Base-by-base conservation (phyloP, 2,797 vertebrate genomes). In the Xerus rutilus region DNA sequence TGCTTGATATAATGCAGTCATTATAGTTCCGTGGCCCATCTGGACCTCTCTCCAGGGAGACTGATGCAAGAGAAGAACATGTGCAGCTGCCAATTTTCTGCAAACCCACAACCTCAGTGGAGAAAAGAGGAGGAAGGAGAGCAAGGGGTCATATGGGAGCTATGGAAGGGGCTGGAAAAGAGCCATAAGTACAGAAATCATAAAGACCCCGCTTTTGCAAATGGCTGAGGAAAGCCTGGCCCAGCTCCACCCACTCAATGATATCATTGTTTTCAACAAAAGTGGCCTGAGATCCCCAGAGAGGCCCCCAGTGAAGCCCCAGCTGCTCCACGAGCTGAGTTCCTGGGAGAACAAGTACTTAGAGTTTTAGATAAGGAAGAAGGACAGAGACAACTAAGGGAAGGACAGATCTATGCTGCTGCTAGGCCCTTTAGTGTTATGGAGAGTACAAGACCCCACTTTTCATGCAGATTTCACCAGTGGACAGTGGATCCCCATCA, bases 81-180 rank as follows among this genome's bases (percentile, higher is more conserved):
- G 62, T 91, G 83, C 93, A 97, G 92, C 91, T 95, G 96, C 96
- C 96, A 97, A 92, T 98, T 98, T 98, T 98, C 98, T 98, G 95
- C 98, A 99, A 97, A 98, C 97, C 97, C 98, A 97, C 99, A 99
- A 98, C 98, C 96, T 94, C 21, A 59, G 77, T 77, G 96, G 94
- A 86, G 94, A 93, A 89, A 0, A 74, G 39, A 90, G 43, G 43
- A 91, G 78, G 65, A 32, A 83, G 25, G 32, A 17, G 78, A 35
- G 39, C 12, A 59, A 13, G 25, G 84, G 35, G 81, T 92, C 83
- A 93, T 89, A 94, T 1, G 30, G 91, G 45, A 92, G 72, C 10
- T 3, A 76, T 0, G 5, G 96, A 96, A 96, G 92, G 81, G 45
- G 79, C 97, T 99, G 98, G 99, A 98, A 97, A 62, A 0, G 15